Evolutionary conservation across 2,797 vertebrate species (phyloP), one percentile per base, ranked within the genome.

Genomic region (Cetoscarus ocellatus): DNA sequence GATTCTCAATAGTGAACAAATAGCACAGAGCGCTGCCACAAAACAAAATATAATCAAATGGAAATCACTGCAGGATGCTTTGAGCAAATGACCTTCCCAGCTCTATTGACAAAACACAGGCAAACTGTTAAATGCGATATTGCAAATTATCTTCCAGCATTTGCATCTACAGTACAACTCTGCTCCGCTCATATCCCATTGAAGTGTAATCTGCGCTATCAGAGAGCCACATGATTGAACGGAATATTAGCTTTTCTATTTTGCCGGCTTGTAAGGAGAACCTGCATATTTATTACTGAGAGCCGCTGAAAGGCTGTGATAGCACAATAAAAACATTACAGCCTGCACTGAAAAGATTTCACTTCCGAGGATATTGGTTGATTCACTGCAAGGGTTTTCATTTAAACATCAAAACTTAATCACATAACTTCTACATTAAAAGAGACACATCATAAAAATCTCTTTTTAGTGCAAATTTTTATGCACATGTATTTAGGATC

Each of bases 31-130:
- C 34, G 42, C 38, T 40, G 36, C 51, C n/a, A 51, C 61, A 81
- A 82, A 84, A 85, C 79, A 83, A 86, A 90, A 80, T 78, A 78
- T 69, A 87, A 89, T 87, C 75, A 88, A 87, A 86, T 88, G 77
- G 67, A 85, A 89, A 91, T 86, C 70, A 84, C 80, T 87, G 71
- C 82, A 79, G 77, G 78, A 84, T 42, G 60, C 79, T 87, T 45
- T 61, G 77, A 83, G 73, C 74, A 86, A 87, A 92, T 84, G 77
- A 90, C 89, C 89, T 90, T 88, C 84, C 63, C 44, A n/a, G 70
- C 67, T 78, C 54, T 85, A 79, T 70, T 82, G 85, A 88, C 74
- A 80, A 79, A 80, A 78, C 14, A 36, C 73, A 74, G 67, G 56
- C 74, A 71, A 79, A 85, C 67, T 61, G 66, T 83, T 79, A 65